These are phyloP conservation scores for Epinotia bilunana DNA, from an alignment of 2,888 invertebrate genomes.

Conservation along the genomic window DNA sequence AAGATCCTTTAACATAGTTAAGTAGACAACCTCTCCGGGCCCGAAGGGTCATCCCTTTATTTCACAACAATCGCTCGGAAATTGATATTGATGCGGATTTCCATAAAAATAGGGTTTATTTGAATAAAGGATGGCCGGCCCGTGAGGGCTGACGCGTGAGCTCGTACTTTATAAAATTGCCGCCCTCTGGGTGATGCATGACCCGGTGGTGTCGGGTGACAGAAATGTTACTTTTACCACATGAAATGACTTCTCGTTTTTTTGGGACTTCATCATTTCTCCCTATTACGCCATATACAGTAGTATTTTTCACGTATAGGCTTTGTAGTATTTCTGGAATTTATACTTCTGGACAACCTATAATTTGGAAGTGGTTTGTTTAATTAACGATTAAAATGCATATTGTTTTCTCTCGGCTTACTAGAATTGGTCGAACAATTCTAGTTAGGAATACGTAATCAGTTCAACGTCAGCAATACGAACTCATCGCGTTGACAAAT, in stretches of 20 bases:
- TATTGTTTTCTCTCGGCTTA: background rate
- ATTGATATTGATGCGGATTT: slow-evolving; percentile 85
- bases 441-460: slow-evolving; percentile 14
- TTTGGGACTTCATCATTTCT: slow-evolving; percentile 19
- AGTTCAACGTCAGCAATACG: slow-evolving; percentile 26
- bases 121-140: slow-evolving; percentile 82
- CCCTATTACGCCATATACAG: background rate
- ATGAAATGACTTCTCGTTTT: slow-evolving; percentile 39
- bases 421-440: background rate
- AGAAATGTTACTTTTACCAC: slow-evolving; percentile 41
- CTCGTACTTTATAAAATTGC: slow-evolving; percentile 77
- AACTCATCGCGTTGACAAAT: slow-evolving; percentile 48
- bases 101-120: slow-evolving; percentile 85
- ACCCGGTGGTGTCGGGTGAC: slow-evolving; percentile 48
- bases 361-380: too few species aligned
- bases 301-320: too few species aligned
- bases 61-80: slow-evolving; percentile 83
- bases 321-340: too few species aligned
- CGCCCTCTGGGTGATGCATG: slow-evolving; percentile 66
- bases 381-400: background rate
- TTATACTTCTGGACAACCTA: too few species aligned
- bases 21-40: slow-evolving; percentile 72
- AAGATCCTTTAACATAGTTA: slow-evolving; percentile 79
- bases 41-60: slow-evolving; percentile 84
- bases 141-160: slow-evolving; percentile 72